Percentiles rank a stretch among this genome's conserved stretches.
These are phyloP conservation scores for Delia radicum DNA, from an alignment of 1,140 invertebrate species.

Conservation along the genomic window DNA sequence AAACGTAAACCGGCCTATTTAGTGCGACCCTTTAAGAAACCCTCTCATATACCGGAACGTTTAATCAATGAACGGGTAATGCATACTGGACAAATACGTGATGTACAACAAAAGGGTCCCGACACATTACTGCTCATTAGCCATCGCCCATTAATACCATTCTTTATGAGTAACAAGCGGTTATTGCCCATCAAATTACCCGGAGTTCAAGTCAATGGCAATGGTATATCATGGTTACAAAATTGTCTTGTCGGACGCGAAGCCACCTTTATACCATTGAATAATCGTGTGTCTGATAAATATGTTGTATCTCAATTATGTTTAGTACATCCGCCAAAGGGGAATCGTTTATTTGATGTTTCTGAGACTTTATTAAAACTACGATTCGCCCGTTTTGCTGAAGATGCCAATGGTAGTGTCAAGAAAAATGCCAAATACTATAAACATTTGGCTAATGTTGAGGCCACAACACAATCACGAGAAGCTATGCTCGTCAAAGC, in stretches of 20 bases:
- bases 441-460: slow-evolving; percentile 44
- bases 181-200: slow-evolving; percentile 47
- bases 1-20: slow-evolving; percentile 50
- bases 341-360: slow-evolving; percentile 42
- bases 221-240: slow-evolving; percentile 49
- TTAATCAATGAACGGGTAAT: slow-evolving; percentile 49
- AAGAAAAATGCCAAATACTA: slow-evolving; percentile 49
- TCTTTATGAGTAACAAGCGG: slow-evolving; percentile 42
- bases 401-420: slow-evolving; percentile 38
- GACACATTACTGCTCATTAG: slow-evolving; percentile 47
- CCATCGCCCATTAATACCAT: slow-evolving; percentile 42
- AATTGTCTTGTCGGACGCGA: slow-evolving; percentile 47
- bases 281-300: slow-evolving; percentile 38
- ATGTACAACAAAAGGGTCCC: slow-evolving; percentile 42
- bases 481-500: slow-evolving; percentile 44
- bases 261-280: slow-evolving; percentile 48
- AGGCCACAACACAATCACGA: slow-evolving; percentile 35
- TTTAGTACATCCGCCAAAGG: slow-evolving; percentile 48
- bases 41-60: slow-evolving; percentile 49
- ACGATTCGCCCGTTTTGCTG: slow-evolving; percentile 41
- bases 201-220: slow-evolving; percentile 44
- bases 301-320: slow-evolving; percentile 49
- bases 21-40: slow-evolving; percentile 51
- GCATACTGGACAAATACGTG: slow-evolving; percentile 47
- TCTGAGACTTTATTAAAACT: slow-evolving; percentile 48